These are phyloP conservation scores for Orius laevigatus DNA, from an alignment of 1,140 invertebrate species.

Conservation along the genomic window DNA sequence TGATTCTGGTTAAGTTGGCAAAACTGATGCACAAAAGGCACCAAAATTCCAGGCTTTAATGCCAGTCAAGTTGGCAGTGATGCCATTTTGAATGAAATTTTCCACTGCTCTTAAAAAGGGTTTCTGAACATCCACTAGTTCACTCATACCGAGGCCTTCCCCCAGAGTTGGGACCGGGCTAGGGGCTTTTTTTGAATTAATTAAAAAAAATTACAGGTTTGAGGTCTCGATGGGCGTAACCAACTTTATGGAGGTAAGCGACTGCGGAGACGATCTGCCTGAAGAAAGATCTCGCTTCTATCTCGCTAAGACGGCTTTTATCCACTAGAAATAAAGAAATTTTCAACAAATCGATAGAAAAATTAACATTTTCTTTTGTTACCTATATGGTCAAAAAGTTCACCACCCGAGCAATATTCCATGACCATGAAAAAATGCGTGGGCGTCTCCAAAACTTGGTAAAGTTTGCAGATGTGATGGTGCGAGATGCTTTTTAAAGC, in stretches of 20 bases:
- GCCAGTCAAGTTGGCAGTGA: no score
- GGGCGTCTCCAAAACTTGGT: slow-evolving; percentile 65
- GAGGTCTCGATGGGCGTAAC: slow-evolving; percentile 65
- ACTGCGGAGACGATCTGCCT: slow-evolving; percentile 63
- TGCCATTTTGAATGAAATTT: no score
- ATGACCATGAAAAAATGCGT: slow-evolving; percentile 52
- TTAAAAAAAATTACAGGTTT: slow-evolving; percentile 66
- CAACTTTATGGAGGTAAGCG: slow-evolving; percentile 54
- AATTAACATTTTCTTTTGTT: no score
- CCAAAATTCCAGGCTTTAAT: no score
- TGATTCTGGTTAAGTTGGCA: no score
- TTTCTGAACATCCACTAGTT: no score
- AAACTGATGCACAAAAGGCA: no score
- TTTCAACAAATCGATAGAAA: neutral
- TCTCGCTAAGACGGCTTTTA: slow-evolving; percentile 48
- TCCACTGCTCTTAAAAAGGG: no score
- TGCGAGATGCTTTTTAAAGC: slow-evolving; percentile 65
- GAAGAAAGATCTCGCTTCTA: slow-evolving; percentile 56
- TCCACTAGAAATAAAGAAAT: slow-evolving; percentile 33
- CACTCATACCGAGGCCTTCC: no score
- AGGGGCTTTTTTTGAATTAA: no score
- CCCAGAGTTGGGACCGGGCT: no score
- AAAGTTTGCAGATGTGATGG: slow-evolving; percentile 68
- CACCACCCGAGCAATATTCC: slow-evolving; percentile 70
- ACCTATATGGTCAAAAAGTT: slow-evolving; percentile 58